Evolutionary conservation across 2,113 vertebrate species (phyloP).

Genomic region (Hippocampus zosterae): DNA sequence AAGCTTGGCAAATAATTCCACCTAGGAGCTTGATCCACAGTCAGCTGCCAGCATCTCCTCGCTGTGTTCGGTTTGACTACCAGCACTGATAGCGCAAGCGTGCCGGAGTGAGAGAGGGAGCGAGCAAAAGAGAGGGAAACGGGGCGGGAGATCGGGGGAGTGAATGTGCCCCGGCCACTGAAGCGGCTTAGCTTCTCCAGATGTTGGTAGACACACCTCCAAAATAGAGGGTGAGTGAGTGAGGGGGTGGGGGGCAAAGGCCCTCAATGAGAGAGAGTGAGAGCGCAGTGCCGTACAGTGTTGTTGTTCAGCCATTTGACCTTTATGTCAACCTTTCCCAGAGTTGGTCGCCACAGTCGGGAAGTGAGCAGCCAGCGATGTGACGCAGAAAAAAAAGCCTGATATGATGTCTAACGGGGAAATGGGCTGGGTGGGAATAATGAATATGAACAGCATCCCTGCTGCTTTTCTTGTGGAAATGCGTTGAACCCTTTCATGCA

Average conservation of each 20-base stretch:
- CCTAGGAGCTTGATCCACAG: conserved; percentile 42
- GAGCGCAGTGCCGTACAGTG: conserved; percentile 22
- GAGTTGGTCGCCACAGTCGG: conserved; percentile 30
- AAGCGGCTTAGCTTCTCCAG: conserved; percentile 53
- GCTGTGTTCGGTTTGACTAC: conserved; percentile 52
- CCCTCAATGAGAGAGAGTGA: conserved; percentile 25
- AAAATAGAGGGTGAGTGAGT: not conserved
- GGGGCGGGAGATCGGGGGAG: conserved; percentile 26
- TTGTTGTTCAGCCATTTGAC: conserved; percentile 40
- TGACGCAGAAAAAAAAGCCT: not conserved
- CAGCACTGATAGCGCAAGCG: conserved; percentile 37
- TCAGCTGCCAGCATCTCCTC: conserved; percentile 65
- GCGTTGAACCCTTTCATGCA: too few species aligned
- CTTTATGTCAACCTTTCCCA: conserved; percentile 55
- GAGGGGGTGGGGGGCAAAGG: conserved; percentile 14
- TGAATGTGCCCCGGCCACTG: conserved; percentile 44
- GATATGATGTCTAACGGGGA: not conserved
- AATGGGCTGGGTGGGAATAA: not conserved
- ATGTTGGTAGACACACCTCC: conserved; percentile 69
- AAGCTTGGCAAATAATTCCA: conserved; percentile 38
- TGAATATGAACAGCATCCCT: not conserved
- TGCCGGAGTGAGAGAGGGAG: conserved; percentile 17
- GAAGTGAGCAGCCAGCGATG: conserved; percentile 31
- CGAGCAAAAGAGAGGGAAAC: conserved; percentile 15
- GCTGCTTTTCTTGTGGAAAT: not conserved